These are phyloP conservation scores for Trichacis sp. DNA, from an alignment of 2,888 invertebrate genomes.

Conservation along the genomic window DNA sequence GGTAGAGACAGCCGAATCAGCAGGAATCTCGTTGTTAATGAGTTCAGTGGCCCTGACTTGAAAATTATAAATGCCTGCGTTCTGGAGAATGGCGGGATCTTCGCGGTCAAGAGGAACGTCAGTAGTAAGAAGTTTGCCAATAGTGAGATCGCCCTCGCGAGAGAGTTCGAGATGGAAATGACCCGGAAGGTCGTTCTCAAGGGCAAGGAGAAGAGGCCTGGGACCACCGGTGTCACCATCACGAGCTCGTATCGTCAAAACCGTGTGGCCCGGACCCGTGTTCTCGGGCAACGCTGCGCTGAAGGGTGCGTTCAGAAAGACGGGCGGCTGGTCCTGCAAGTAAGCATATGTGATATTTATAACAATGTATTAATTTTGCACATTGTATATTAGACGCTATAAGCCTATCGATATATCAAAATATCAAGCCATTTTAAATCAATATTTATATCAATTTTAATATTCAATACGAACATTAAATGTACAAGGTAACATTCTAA, in stretches of 20 bases:
- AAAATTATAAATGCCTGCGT: conserved; percentile 83
- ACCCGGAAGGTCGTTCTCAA: conserved; percentile 78
- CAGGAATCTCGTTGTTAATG: conserved; percentile 78
- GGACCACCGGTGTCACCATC: conserved; percentile 87
- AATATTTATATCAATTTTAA: too few species aligned
- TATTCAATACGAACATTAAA: too few species aligned
- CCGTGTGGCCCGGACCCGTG: conserved; percentile 72
- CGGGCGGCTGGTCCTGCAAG: conserved; percentile 80
- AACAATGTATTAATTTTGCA: too few species aligned
- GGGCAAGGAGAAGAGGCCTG: conserved; percentile 75
- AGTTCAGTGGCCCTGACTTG: conserved; percentile 80
- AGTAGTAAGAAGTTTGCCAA: conserved; percentile 74
- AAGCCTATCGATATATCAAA: too few species aligned
- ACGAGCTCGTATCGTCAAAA: conserved; percentile 80
- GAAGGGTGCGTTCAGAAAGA: conserved; percentile 85
- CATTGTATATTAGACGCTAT: too few species aligned
- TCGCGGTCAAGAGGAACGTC: conserved; percentile 80
- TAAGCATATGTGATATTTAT: too few species aligned
- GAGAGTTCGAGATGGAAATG: conserved; percentile 76
- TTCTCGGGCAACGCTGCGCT: conserved; percentile 83
- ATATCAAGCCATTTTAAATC: too few species aligned
- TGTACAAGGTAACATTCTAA: too few species aligned
- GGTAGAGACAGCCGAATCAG: conserved; percentile 77
- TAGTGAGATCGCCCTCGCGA: conserved; percentile 72
- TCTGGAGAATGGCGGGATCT: conserved; percentile 79